Evolutionary conservation across 2,888 invertebrate genomes (phyloP).

Genomic region (Mongoloraphidia duomilia): DNA sequence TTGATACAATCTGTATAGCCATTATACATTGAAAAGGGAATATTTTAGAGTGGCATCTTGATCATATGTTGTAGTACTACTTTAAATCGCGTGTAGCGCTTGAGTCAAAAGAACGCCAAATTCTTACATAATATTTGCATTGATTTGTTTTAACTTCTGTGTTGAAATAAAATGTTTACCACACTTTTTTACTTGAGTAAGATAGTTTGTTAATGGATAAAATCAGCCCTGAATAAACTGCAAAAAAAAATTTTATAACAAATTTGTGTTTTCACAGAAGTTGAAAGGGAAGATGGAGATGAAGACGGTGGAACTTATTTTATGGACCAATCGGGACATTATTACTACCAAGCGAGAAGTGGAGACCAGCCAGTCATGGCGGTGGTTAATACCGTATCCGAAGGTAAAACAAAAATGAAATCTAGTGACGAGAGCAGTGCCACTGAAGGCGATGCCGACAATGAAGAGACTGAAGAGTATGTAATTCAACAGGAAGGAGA

Average conservation of each 20-base stretch:
- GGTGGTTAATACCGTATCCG: constrained; percentile 31
- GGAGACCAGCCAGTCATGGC: constrained; percentile 49
- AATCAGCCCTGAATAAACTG: too few relatives aligned
- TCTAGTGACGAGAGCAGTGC: constrained; percentile 20
- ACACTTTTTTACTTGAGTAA: too few relatives aligned
- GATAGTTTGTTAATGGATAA: too few relatives aligned
- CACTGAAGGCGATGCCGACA: constrained; percentile 24
- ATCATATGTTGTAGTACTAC: too few relatives aligned
- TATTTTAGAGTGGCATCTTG: too few relatives aligned
- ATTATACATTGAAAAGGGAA: too few relatives aligned
- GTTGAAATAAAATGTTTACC: too few relatives aligned
- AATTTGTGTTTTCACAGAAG: constrained; percentile 10
- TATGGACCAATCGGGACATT: constrained; percentile 68
- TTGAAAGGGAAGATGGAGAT: constrained; percentile 21
- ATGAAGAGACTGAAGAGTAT: constrained; percentile 33
- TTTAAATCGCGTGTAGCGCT: too few relatives aligned
- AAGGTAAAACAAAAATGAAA: constrained; percentile 13
- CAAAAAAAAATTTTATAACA: not conserved
- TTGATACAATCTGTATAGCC: too few relatives aligned
- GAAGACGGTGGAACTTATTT: constrained; percentile 56
- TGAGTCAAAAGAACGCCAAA: too few relatives aligned
- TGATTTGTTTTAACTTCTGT: too few relatives aligned
- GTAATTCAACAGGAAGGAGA: constrained; percentile 35
- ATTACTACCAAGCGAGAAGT: constrained; percentile 63
- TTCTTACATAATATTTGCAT: too few relatives aligned